Evolutionary conservation across 2,797 vertebrate genomes (phyloP).

Genomic region (Myioborus miniatus): DNA sequence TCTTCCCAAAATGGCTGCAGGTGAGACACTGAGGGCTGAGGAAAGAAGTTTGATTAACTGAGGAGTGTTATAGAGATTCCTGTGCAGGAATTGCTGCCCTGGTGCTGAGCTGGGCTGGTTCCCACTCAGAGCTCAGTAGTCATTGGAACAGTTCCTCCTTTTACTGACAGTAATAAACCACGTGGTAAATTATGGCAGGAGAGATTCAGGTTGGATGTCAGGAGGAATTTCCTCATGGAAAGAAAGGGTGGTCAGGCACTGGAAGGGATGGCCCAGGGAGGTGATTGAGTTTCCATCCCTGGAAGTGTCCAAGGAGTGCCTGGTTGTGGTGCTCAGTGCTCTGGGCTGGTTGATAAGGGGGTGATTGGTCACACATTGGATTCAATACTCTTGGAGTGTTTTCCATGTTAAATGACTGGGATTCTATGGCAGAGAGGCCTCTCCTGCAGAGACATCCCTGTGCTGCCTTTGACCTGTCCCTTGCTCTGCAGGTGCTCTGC

Average conservation of each 20-base stretch:
- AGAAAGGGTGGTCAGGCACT: neutral
- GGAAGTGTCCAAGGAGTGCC: rapidly evolving
- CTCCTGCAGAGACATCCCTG: rapidly evolving
- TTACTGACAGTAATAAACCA: neutral
- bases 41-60: too few species aligned
- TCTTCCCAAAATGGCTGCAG: slow-evolving; percentile 98
- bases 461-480: neutral
- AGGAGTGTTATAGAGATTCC: neutral
- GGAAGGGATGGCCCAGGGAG: neutral
- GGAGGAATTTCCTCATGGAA: neutral
- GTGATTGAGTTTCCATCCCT: neutral
- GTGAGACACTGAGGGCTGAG: slow-evolving; percentile 67
- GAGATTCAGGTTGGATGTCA: neutral
- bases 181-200: neutral
- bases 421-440: neutral
- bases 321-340: neutral
- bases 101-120: neutral
- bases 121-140: rapidly evolving
- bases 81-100: neutral
- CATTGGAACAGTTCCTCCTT: neutral
- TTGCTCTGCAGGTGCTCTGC: slow-evolving; percentile 87
- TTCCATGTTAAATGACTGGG: neutral
- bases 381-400: rapidly evolving
- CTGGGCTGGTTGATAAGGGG: neutral
- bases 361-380: too few species aligned